phyloP scores from a whole-genome alignment of 2,888 invertebrate species.

The Marasmarcha lunaedactyla region DNA sequence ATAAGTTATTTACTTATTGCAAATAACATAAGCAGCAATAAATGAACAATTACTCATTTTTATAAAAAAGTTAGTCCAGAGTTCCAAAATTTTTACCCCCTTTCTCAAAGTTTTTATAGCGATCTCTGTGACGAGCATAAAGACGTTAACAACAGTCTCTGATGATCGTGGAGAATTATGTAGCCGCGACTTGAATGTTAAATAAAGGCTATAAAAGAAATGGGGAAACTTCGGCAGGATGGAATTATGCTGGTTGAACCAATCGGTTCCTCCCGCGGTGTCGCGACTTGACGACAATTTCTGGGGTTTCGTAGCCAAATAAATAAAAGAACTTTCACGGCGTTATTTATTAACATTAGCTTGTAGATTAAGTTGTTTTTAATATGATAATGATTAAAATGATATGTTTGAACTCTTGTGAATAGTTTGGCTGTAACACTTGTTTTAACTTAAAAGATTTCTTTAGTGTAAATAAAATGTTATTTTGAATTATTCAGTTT shows the following conservation, averaged over 20 bases:
- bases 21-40: no score
- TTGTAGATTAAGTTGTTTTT: no score
- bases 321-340: no score
- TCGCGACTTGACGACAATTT: background rate
- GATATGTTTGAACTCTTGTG: no score
- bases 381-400: no score
- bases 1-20: no score
- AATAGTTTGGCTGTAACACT: no score
- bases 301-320: constrained; percentile 13
- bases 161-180: constrained; percentile 55
- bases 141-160: constrained; percentile 48
- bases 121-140: constrained; percentile 43
- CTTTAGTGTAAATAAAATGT: no score
- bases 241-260: constrained; percentile 43
- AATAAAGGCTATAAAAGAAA: constrained; percentile 33
- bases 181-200: constrained; percentile 49
- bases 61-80: no score
- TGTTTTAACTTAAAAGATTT: no score
- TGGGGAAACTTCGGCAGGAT: constrained; percentile 26
- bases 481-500: no score
- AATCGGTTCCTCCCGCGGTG: constrained; percentile 26
- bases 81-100: constrained; percentile 15
- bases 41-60: constrained; percentile 19
- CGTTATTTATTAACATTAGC: no score
- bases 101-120: constrained; percentile 14